Conservation (phyloP, 2,797 vertebrate genomes). For the Notolabrus celidotus region DNA sequence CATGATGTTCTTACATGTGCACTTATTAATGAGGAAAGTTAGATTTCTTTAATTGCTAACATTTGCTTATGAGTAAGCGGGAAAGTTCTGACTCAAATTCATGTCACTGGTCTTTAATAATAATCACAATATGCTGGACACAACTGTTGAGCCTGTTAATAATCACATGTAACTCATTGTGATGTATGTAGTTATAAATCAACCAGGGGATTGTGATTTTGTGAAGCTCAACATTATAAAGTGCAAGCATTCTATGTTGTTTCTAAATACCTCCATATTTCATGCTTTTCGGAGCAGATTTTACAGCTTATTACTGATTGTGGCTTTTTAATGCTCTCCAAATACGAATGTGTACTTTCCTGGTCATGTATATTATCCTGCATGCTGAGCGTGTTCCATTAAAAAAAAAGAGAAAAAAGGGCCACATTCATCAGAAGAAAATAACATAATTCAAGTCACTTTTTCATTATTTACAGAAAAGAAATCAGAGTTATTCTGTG, state of each 20-base stretch:
- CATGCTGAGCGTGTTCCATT: slow-evolving; percentile 46
- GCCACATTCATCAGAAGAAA: slow-evolving; percentile 65
- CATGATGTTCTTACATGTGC: slow-evolving; percentile 33
- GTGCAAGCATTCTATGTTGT: slow-evolving; percentile 49
- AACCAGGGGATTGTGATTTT: slow-evolving; percentile 37
- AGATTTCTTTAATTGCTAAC: slow-evolving; percentile 48
- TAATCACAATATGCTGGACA: slow-evolving; percentile 11
- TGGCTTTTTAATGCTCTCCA: slow-evolving; percentile 48
- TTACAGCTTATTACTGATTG: slow-evolving; percentile 55
- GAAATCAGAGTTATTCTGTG: slow-evolving; percentile 72
- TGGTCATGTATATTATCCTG: slow-evolving; percentile 49
- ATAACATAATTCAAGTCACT: slow-evolving; percentile 66
- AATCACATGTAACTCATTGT: slow-evolving; percentile 32
- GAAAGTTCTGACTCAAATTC: slow-evolving; percentile 36
- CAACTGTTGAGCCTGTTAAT: slow-evolving; percentile 12
- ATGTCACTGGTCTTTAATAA: slow-evolving; percentile 41
- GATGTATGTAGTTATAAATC: slow-evolving; percentile 37
- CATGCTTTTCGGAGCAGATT: slow-evolving; percentile 42
- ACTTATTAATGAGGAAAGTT: slow-evolving; percentile 52
- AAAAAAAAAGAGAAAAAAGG: slow-evolving; percentile 7
- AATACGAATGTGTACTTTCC: slow-evolving; percentile 55
- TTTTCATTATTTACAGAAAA: slow-evolving; percentile 78
- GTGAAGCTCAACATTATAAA: slow-evolving; percentile 27
- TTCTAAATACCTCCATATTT: slow-evolving; percentile 40
- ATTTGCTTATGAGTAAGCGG: slow-evolving; percentile 35